Percentiles rank a stretch among this genome's conserved stretches.
Evolutionary conservation across 2,113 vertebrate genomes (phyloP).

Genomic region (Eleginops maclovinus): DNA sequence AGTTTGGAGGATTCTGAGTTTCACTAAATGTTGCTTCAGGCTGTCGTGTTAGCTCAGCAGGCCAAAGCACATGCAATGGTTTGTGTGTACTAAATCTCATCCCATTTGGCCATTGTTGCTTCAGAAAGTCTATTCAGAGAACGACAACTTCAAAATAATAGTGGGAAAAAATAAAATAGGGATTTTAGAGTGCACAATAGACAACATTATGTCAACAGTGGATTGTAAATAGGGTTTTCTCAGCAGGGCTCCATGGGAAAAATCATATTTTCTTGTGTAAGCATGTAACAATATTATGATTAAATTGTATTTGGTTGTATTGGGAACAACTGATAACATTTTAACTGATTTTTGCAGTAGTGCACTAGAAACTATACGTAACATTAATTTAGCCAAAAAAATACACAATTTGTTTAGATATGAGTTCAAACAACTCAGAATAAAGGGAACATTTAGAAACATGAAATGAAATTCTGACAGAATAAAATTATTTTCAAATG

Average conservation of each 20-base stretch:
- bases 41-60: conserved; percentile 29
- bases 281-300: background rate
- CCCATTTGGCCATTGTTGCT: conserved; percentile 4
- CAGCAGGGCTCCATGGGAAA: background rate
- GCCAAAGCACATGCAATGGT: conserved; percentile 13
- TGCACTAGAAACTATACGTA: background rate
- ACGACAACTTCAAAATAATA: background rate
- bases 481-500: background rate
- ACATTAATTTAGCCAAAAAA: too few species aligned
- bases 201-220: background rate
- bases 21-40: conserved; percentile 39
- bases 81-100: conserved; percentile 5
- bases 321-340: background rate
- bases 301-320: background rate
- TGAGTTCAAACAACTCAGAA: background rate
- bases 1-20: conserved; percentile 51
- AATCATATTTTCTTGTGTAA: background rate
- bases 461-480: background rate
- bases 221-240: background rate
- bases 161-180: background rate
- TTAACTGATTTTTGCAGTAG: background rate
- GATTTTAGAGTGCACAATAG: background rate
- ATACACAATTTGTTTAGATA: background rate
- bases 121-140: background rate
- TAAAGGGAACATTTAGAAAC: background rate